Base-by-base conservation (phyloP, 1,140 invertebrate genomes). In the Aporrectodea caliginosa region DNA sequence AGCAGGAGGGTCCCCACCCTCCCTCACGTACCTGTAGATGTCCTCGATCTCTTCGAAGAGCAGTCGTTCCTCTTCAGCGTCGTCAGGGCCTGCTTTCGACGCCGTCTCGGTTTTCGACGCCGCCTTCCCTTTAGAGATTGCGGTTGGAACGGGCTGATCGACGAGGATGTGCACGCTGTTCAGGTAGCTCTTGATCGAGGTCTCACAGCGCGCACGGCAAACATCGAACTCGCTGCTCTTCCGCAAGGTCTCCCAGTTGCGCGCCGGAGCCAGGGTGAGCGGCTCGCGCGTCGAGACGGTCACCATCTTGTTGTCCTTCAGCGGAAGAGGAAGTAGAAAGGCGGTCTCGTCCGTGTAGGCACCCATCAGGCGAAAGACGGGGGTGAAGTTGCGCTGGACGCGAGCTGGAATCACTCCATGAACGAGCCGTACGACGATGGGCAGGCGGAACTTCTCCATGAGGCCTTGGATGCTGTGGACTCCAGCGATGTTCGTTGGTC, bases 41-140 rank as follows among this genome's bases (percentile, higher is more conserved):
- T 97, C 94, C 90, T 98, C 95, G 82, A 97, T 96, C 88, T 98
- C 95, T 83, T 97, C 94, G 88, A 97, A 96, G 22, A 87, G 81
- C 34, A 84, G 80, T 82, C 97, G 94, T 80, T 88, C 87, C 77
- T 84, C 83, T 22, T 82, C 84, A 69, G 43, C 29, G 84, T 94
- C 93, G 14, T 92, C 91, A 78, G 92, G 58, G 16, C 91, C 16
- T 90, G 89, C 2, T 86, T 58, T 29, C 35, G 16, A 27, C 16
- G 83, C 77, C 29, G 35, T 33, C 70, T 43, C 79, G 58, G 68
- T 69, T 16, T 78, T 71, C 33, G 58, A 89, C 43, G 43, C 22
- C 43, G 88, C 84, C 75, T 89, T 88, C 2, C 83, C 83, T 77
- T 87, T 86, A 83, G 84, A 81, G 75, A 83, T 85, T 76, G 82